A percentile compares a stretch with the other conserved stretches of the same genome.
These are phyloP conservation scores for Urocyon cinereoargenteus DNA, from an alignment of 2,797 vertebrate species.

Conservation along the genomic window DNA sequence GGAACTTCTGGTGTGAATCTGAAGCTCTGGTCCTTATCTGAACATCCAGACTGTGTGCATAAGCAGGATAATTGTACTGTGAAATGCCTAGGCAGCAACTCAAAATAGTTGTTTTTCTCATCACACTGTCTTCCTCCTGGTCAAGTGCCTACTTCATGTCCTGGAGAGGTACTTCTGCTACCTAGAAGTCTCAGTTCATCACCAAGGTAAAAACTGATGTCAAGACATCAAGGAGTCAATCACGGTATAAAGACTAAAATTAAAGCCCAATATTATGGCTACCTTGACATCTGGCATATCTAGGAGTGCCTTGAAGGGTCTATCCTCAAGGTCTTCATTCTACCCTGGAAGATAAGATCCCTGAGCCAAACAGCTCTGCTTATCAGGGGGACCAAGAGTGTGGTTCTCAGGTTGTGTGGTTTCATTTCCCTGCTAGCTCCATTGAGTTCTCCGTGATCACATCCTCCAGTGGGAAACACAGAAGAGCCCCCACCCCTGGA, in stretches of 20 bases:
- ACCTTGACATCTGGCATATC: neutral
- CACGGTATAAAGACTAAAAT: neutral
- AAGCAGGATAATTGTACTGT: neutral
- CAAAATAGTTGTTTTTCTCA: neutral
- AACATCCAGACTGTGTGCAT: neutral
- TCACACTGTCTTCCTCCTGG: neutral
- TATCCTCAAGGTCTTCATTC: neutral
- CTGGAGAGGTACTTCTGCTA: neutral
- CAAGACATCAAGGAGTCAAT: neutral
- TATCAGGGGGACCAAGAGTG: no score
- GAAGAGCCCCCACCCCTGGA: neutral
- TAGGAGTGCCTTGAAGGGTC: neutral
- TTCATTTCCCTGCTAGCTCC: neutral
- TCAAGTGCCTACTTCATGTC: neutral
- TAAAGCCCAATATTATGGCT: rapidly evolving
- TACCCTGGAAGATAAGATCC: neutral
- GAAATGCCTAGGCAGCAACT: neutral
- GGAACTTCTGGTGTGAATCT: neutral
- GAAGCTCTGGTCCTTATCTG: neutral
- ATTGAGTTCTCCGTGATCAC: neutral
- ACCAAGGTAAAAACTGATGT: neutral
- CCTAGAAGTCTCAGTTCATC: neutral
- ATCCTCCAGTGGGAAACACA: neutral
- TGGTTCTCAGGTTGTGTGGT: neutral
- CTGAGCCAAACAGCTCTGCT: neutral